Evolutionary conservation across 2,113 vertebrate species (phyloP).

Genomic region (Amia ocellicauda): DNA sequence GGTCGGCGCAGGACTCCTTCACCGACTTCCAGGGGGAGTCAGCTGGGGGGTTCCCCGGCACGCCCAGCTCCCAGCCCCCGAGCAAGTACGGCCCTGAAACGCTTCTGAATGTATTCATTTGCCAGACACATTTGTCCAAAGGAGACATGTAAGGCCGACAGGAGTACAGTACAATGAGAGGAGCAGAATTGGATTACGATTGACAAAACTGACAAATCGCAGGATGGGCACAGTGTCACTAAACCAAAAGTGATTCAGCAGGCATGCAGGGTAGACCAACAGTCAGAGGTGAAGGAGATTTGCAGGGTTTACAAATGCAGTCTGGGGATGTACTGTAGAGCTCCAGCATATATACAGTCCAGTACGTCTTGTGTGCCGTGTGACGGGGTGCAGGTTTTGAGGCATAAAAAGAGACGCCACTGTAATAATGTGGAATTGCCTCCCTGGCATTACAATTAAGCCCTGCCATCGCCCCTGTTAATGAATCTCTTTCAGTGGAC

Average conservation of each 20-base stretch:
- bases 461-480: constrained; percentile 35
- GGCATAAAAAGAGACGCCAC: constrained; percentile 26
- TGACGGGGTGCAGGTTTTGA: neutral
- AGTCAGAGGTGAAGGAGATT: constrained; percentile 4
- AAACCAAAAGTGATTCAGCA: neutral
- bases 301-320: constrained; percentile 12
- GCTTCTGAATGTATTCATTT: too few relatives aligned
- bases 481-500: constrained; percentile 49
- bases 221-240: too few relatives aligned
- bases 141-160: too few relatives aligned
- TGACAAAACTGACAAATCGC: too few relatives aligned
- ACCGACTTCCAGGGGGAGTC: constrained; percentile 82
- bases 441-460: constrained; percentile 44
- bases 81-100: constrained; percentile 70
- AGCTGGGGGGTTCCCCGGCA: constrained; percentile 60
- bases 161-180: too few relatives aligned
- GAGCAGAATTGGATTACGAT: too few relatives aligned
- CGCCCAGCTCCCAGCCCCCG: constrained; percentile 63
- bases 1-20: constrained; percentile 79
- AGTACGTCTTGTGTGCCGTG: too few relatives aligned
- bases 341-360: constrained; percentile 8
- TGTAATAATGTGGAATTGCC: constrained; percentile 40
- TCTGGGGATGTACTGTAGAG: constrained; percentile 20
- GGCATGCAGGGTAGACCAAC: constrained; percentile 10
- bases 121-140: too few relatives aligned